These are phyloP conservation scores for Baryphthengus martii DNA, from an alignment of 2,113 vertebrate species.

Conservation along the genomic window DNA sequence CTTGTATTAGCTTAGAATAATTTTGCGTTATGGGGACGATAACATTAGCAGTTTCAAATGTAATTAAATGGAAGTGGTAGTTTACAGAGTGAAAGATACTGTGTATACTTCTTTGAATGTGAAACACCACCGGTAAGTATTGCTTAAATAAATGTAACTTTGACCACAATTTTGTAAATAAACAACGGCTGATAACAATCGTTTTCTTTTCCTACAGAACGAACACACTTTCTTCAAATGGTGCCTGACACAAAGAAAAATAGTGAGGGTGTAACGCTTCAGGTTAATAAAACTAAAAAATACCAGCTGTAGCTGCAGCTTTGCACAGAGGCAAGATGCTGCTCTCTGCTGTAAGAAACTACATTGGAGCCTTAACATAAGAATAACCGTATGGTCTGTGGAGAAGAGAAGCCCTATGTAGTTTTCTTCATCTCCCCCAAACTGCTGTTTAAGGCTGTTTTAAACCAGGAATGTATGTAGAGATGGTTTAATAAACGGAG, in stretches of 20 bases:
- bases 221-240: slow-evolving; percentile 29
- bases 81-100: background rate
- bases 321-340: background rate
- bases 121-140: background rate
- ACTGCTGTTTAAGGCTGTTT: background rate
- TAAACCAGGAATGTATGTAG: background rate
- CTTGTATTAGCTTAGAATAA: background rate
- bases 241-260: background rate
- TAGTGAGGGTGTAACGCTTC: background rate
- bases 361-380: background rate
- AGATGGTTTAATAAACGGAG: background rate
- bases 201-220: background rate
- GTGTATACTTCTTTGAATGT: background rate
- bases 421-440: background rate
- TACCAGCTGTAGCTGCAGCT: background rate
- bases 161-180: slow-evolving; percentile 17
- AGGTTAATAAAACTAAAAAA: slow-evolving; percentile 2
- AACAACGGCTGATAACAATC: background rate
- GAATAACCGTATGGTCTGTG: background rate
- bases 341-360: slow-evolving; percentile 29
- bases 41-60: background rate
- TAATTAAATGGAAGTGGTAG: background rate
- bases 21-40: background rate
- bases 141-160: background rate
- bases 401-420: background rate